Evolutionary conservation across 2,888 invertebrate species (phyloP).

Genomic region (Empis livida): DNA sequence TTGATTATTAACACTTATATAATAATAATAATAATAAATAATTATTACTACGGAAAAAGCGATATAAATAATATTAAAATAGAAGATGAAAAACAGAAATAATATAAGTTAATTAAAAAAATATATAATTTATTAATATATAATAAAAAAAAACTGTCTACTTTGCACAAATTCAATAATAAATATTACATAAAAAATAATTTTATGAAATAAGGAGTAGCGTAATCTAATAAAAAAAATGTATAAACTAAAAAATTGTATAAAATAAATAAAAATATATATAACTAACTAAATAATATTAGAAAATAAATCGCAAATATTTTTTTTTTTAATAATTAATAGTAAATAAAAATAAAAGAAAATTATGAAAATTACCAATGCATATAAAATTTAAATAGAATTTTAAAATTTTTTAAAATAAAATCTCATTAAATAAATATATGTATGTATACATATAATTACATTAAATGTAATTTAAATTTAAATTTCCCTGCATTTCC

Average conservation of each 20-base stretch:
- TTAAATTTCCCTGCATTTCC: too few species aligned
- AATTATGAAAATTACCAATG: too few species aligned
- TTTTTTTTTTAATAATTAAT: too few species aligned
- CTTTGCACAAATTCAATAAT: constrained; percentile 14
- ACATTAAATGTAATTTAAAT: too few species aligned
- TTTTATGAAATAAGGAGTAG: too few species aligned
- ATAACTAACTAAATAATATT: background rate
- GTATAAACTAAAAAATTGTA: background rate
- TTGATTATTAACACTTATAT: background rate
- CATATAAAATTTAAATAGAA: too few species aligned
- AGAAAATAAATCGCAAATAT: too few species aligned
- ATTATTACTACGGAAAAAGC: background rate
- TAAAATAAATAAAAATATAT: background rate
- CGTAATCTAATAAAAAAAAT: background rate
- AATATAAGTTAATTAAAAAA: background rate
- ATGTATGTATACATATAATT: too few species aligned
- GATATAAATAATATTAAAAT: background rate
- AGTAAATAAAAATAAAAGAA: too few species aligned
- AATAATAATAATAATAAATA: background rate
- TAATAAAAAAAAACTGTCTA: constrained; percentile 9
- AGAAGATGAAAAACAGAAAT: background rate
- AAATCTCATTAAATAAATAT: too few species aligned
- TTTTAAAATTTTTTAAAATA: too few species aligned
- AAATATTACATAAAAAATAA: constrained; percentile 23
- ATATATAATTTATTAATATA: background rate